These are phyloP conservation scores for Synanthedon myopaeformis DNA, from an alignment of 2,888 invertebrate genomes.

Conservation along the genomic window DNA sequence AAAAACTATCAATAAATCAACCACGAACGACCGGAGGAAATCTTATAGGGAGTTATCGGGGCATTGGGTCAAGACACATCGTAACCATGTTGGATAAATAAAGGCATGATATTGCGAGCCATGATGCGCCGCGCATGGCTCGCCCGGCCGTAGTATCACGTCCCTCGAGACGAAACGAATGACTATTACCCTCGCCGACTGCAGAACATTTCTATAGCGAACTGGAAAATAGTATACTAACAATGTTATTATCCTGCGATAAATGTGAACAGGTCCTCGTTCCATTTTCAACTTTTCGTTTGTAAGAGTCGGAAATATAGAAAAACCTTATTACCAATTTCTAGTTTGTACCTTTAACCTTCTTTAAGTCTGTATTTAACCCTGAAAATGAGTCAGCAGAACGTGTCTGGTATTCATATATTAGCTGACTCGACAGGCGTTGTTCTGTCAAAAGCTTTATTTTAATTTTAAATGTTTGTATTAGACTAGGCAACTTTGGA, in stretches of 20 bases:
- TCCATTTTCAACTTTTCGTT: neutral
- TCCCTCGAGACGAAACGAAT: conserved; percentile 43
- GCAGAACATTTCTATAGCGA: conserved; percentile 24
- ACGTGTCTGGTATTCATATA: too few relatives aligned
- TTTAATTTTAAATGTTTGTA: too few relatives aligned
- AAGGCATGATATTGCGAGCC: conserved; percentile 37
- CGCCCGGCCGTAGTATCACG: conserved; percentile 31
- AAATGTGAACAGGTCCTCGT: neutral
- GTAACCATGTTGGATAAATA: conserved; percentile 48
- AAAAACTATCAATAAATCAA: neutral
- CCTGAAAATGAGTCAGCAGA: too few relatives aligned
- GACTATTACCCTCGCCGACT: conserved; percentile 37
- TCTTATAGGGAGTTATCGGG: conserved; percentile 34
- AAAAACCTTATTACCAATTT: too few relatives aligned
- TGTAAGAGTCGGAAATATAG: neutral
- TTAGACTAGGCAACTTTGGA: too few relatives aligned
- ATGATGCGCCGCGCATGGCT: conserved; percentile 32
- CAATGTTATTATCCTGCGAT: conserved; percentile 1
- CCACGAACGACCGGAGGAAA: conserved; percentile 1
- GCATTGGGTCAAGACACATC: conserved; percentile 37
- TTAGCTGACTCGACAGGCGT: too few relatives aligned
- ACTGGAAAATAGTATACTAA: conserved; percentile 9
- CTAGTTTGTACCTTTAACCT: too few relatives aligned
- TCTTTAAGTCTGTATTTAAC: too few relatives aligned
- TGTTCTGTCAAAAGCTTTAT: too few relatives aligned